Evolutionary conservation across 2,888 invertebrate genomes (phyloP).

Genomic region (Halocaridina rubra): DNA sequence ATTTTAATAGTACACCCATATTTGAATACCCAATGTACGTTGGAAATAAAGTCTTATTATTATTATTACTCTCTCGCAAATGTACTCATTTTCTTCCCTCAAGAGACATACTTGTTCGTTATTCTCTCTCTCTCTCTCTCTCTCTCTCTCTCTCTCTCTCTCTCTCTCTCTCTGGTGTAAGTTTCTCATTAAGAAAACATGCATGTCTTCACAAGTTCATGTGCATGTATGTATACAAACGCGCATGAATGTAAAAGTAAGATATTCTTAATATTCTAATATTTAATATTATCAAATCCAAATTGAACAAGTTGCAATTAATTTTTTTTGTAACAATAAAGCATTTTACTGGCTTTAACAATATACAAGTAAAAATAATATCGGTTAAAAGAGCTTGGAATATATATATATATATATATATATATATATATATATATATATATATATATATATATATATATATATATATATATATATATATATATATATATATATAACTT

Average conservation of each 20-base stretch:
- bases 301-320: too few relatives aligned
- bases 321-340: neutral
- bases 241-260: too few relatives aligned
- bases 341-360: too few relatives aligned
- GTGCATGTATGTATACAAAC: too few relatives aligned
- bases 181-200: too few relatives aligned
- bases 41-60: too few relatives aligned
- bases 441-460: constrained; percentile 2
- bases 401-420: neutral
- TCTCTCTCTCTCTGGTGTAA: constrained; percentile 15
- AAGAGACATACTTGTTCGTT: neutral
- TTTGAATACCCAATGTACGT: too few relatives aligned
- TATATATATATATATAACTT: neutral
- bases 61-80: too few relatives aligned
- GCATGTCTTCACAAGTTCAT: too few relatives aligned
- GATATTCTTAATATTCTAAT: too few relatives aligned
- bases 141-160: neutral
- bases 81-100: neutral
- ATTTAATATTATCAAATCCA: too few relatives aligned
- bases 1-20: too few relatives aligned
- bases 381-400: neutral
- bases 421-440: neutral
- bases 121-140: neutral
- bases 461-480: neutral
- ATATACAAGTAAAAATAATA: neutral